A percentile compares a stretch with the other conserved stretches of the same genome.
phyloP scores from a whole-genome alignment of 2,113 vertebrate species.

The Stictonetta naevosa region DNA sequence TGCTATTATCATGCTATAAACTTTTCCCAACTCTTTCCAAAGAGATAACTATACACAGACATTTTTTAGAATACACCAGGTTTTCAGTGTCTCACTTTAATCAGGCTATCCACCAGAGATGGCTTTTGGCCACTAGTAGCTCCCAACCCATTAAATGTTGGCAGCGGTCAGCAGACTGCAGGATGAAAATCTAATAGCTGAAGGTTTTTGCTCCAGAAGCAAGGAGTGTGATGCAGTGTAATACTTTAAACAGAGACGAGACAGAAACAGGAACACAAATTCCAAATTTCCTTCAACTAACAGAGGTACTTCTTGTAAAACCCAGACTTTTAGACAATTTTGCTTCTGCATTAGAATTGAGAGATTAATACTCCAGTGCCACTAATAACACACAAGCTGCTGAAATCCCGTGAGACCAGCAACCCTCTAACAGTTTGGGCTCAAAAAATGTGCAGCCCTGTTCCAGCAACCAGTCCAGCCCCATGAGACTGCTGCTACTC shows the following conservation, averaged over 20 bases:
- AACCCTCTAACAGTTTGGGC: background rate
- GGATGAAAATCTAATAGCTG: background rate
- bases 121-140: background rate
- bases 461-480: background rate
- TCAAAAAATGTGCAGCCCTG: background rate
- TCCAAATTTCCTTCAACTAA: background rate
- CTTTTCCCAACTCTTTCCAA: background rate
- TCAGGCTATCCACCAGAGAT: background rate
- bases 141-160: background rate
- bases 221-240: background rate
- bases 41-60: background rate
- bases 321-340: background rate
- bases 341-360: background rate
- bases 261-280: background rate
- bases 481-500: background rate
- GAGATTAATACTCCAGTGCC: background rate
- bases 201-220: background rate
- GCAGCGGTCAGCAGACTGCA: accelerated
- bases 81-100: background rate
- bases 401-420: background rate
- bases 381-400: background rate
- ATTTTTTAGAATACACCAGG: background rate
- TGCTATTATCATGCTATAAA: background rate
- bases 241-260: background rate
- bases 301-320: background rate